A percentile compares a stretch with the other conserved stretches of the same genome.
Evolutionary conservation across 2,797 vertebrate species (phyloP).

Genomic region (Peromyscus melanophrys): DNA sequence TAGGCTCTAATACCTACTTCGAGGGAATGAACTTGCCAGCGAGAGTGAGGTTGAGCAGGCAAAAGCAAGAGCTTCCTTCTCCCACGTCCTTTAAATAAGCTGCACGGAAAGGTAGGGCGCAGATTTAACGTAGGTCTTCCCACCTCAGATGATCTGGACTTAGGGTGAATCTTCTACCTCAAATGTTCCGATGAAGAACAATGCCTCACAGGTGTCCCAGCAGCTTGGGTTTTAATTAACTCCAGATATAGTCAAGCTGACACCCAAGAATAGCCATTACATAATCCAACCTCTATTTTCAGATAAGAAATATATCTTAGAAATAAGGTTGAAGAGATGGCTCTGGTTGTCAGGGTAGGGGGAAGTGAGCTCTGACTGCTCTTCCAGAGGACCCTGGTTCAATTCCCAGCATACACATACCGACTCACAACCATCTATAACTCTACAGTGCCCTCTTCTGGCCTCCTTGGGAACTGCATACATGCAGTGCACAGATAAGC

Average conservation of each 20-base stretch:
- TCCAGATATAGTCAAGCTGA: neutral
- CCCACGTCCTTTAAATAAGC: neutral
- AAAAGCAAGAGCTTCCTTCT: neutral
- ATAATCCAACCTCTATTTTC: slow-evolving; percentile 2
- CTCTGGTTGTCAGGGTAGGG: neutral
- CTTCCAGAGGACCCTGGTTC: neutral
- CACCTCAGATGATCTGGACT: neutral
- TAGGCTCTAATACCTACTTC: neutral
- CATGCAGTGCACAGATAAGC: neutral
- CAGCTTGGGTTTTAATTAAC: neutral
- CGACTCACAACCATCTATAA: neutral
- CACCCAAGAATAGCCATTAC: neutral
- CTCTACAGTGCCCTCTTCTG: neutral
- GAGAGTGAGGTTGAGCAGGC: neutral
- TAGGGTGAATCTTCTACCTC: neutral
- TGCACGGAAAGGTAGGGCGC: neutral
- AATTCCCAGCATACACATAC: neutral
- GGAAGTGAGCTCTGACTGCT: neutral
- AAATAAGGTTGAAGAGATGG: neutral
- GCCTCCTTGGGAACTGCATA: neutral
- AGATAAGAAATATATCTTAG: neutral
- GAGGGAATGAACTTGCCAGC: neutral
- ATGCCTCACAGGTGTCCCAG: neutral
- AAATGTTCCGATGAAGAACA: neutral
- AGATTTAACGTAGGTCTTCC: neutral